These are phyloP conservation scores for Lepus europaeus DNA, from an alignment of 2,113 vertebrate species.

Conservation along the genomic window DNA sequence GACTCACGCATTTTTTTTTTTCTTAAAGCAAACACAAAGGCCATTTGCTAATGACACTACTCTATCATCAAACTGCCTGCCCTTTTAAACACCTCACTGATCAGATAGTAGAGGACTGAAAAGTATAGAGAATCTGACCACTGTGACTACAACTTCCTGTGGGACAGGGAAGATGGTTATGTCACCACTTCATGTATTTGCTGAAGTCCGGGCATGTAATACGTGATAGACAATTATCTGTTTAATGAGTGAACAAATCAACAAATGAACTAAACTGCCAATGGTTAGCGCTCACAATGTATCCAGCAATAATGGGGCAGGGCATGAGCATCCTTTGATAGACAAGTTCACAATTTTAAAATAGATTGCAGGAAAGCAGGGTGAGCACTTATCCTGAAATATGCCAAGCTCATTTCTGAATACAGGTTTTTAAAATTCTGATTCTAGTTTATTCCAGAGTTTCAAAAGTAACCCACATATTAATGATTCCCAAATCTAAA, in stretches of 20 bases:
- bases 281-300: background rate
- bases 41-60: slow-evolving; percentile 46
- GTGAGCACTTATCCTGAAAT: slow-evolving; percentile 10
- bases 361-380: slow-evolving; percentile 24
- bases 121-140: background rate
- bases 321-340: background rate
- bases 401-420: slow-evolving; percentile 30
- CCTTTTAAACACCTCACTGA: slow-evolving; percentile 45
- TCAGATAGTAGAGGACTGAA: background rate
- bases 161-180: slow-evolving; percentile 2
- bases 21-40: slow-evolving; percentile 68
- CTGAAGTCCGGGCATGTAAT: background rate
- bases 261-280: background rate
- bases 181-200: background rate
- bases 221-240: slow-evolving; percentile 6
- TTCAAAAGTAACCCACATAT: background rate
- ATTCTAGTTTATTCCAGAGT: slow-evolving; percentile 53
- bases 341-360: slow-evolving; percentile 30
- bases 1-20: slow-evolving; percentile 45
- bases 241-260: slow-evolving; percentile 8
- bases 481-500: slow-evolving; percentile 15
- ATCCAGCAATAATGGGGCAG: background rate
- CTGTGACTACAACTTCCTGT: background rate
- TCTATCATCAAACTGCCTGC: background rate
- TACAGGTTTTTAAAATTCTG: background rate